Evolutionary conservation across 1,140 invertebrate genomes (phyloP).

Genomic region (Monomorium pharaonis): DNA sequence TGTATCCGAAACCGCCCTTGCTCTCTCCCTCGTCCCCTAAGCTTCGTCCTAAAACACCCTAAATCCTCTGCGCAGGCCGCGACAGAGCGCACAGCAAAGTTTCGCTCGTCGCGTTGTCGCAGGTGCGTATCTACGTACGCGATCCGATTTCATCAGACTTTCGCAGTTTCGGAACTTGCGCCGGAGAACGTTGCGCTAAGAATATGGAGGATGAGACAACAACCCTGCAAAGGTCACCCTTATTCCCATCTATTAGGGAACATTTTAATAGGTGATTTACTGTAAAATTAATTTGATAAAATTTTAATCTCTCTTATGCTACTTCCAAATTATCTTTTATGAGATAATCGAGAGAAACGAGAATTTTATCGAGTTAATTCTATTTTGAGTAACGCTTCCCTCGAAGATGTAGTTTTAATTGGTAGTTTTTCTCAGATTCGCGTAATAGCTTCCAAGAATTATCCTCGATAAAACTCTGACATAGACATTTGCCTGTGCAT

Average conservation of each 20-base stretch:
- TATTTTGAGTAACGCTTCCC: not conserved
- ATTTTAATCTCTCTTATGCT: not conserved
- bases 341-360: not conserved
- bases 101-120: conserved; percentile 62
- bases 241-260: not conserved
- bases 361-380: not conserved
- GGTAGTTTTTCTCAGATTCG: not conserved
- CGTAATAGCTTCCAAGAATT: not conserved
- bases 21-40: conserved; percentile 56
- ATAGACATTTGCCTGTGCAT: not conserved
- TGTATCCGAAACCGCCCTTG: conserved; percentile 33
- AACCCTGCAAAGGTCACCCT: not conserved
- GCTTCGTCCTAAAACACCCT: conserved; percentile 76
- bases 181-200: not conserved
- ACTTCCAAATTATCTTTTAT: not conserved
- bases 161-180: conserved; percentile 12
- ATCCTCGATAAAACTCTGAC: not conserved
- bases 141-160: conserved; percentile 50
- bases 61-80: conserved; percentile 71
- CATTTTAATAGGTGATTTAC: not conserved
- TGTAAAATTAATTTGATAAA: not conserved
- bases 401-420: not conserved
- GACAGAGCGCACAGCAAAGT: conserved; percentile 52
- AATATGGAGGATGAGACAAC: too few relatives aligned
- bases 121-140: conserved; percentile 50